Conservation (phyloP, 2,888 invertebrate species). For the Nephrotoma guestfalica region DNA sequence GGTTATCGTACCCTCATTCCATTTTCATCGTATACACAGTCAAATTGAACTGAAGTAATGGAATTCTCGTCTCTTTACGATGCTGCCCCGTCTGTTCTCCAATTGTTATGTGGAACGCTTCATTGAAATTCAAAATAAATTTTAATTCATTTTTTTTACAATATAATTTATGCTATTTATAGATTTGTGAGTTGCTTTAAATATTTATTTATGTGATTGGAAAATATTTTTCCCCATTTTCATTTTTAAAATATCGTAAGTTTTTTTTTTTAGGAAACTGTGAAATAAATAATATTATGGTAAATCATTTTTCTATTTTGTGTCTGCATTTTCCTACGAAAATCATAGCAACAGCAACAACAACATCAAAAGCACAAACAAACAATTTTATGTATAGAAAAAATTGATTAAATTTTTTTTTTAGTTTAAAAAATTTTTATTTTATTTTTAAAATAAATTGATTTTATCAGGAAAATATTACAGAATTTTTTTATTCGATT, state of each 20-base stretch:
- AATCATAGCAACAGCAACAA: background rate
- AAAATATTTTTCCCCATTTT: background rate
- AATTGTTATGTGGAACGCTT: background rate
- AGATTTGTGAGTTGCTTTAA: background rate
- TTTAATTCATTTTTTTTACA: background rate
- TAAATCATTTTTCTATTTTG: background rate
- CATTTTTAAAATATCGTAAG: background rate
- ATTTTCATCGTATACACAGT: no score
- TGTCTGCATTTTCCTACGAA: background rate
- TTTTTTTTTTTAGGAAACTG: background rate
- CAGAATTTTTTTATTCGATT: background rate
- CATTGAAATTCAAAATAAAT: background rate
- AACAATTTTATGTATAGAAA: background rate
- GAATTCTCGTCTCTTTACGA: no score
- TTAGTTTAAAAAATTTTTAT: background rate
- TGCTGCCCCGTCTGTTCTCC: no score
- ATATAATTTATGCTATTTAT: background rate
- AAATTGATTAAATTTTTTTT: background rate
- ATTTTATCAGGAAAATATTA: background rate
- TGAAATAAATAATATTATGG: background rate
- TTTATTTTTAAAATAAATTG: background rate
- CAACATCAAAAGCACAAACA: background rate
- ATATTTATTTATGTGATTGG: background rate
- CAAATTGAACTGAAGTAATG: no score
- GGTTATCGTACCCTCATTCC: no score